phyloP scores from a whole-genome alignment of 2,888 invertebrate species.

The Arrhopalites spinosus region DNA sequence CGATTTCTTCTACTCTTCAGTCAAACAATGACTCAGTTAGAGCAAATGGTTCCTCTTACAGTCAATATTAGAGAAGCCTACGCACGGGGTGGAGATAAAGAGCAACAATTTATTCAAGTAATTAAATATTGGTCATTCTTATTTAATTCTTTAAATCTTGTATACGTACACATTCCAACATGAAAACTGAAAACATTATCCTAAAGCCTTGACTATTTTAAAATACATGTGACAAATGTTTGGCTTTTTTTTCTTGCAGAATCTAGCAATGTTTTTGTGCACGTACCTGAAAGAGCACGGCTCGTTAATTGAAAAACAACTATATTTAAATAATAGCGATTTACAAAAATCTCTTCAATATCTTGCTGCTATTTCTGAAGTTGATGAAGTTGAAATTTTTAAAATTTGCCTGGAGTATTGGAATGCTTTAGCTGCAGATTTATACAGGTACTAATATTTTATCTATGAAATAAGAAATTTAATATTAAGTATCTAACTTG shows the following conservation, averaged over 20 bases:
- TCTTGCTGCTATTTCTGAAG: conserved; percentile 90
- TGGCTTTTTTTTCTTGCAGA: too few relatives aligned
- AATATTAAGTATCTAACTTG: too few relatives aligned
- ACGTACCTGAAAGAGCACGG: conserved; percentile 97
- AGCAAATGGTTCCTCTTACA: conserved; percentile 84
- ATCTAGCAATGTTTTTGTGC: conserved; percentile 94
- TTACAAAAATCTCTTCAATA: conserved; percentile 84
- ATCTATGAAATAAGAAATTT: neutral
- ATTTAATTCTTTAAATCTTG: too few relatives aligned
- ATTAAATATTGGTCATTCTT: too few relatives aligned
- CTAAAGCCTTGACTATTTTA: too few relatives aligned
- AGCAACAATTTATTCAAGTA: conserved; percentile 98
- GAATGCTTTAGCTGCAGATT: conserved; percentile 89
- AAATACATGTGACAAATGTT: too few relatives aligned
- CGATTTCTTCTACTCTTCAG: conserved; percentile 88
- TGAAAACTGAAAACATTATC: too few relatives aligned
- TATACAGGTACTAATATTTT: conserved; percentile 74
- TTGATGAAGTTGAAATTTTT: conserved; percentile 99
- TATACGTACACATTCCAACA: too few relatives aligned
- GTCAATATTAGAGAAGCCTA: conserved; percentile 95
- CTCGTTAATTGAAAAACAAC: conserved; percentile 80
- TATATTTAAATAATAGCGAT: conserved; percentile 68
- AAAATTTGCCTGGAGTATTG: conserved; percentile 99
- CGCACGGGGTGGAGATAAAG: conserved; percentile 89
- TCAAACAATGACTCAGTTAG: conserved; percentile 89